Percentiles rank a stretch among this genome's conserved stretches.
Evolutionary conservation across 2,113 vertebrate species (phyloP).

Genomic region (Gymnogyps californianus): DNA sequence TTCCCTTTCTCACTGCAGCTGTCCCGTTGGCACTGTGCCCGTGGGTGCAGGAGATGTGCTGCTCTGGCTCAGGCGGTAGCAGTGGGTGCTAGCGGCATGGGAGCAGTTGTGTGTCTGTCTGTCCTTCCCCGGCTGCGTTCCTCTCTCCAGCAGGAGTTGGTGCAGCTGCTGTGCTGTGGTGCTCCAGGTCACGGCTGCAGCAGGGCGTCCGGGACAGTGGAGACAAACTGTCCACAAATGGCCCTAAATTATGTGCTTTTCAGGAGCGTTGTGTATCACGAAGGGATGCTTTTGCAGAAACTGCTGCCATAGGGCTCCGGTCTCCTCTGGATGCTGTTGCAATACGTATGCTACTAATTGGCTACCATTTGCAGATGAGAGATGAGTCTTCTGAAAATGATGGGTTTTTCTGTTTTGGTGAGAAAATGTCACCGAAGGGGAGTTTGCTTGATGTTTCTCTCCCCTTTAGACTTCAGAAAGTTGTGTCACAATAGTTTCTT

Average conservation of each 20-base stretch:
- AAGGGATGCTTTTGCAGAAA: background rate
- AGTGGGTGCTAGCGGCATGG: background rate
- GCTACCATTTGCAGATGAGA: background rate
- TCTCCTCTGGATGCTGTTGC: background rate
- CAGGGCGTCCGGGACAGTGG: rapidly evolving
- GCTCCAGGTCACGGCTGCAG: rapidly evolving
- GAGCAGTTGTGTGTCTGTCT: background rate
- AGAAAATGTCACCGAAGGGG: background rate
- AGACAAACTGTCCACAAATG: background rate
- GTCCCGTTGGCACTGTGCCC: rapidly evolving
- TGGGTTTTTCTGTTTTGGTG: background rate
- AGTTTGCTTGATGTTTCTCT: background rate
- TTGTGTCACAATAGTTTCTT: background rate
- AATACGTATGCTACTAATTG: background rate
- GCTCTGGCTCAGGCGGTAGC: background rate
- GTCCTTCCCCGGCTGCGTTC: background rate
- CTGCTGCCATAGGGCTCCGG: background rate
- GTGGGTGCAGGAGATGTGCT: rapidly evolving
- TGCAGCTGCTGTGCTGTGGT: background rate
- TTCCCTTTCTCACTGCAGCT: background rate
- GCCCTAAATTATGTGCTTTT: background rate
- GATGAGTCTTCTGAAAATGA: background rate
- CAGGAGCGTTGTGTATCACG: rapidly evolving
- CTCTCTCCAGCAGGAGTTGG: background rate
- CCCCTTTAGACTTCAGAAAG: background rate